Conservation (phyloP, 2,113 vertebrate genomes). For the Rhizomys pruinosus region DNA sequence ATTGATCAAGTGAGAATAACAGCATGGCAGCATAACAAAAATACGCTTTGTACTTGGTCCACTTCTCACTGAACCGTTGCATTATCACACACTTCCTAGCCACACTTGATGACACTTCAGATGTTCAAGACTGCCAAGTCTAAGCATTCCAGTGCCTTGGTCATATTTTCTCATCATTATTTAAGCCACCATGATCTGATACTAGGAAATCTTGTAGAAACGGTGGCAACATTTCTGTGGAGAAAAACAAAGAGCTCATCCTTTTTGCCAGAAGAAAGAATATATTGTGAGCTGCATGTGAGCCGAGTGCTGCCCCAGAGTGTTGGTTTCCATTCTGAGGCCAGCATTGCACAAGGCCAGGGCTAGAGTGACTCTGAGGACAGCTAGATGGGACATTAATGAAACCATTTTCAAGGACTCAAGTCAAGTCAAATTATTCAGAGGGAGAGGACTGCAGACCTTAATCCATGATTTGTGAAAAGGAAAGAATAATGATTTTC, state of each 20-base stretch:
- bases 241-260: slow-evolving; percentile 54
- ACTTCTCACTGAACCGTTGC: slow-evolving; percentile 25
- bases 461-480: slow-evolving; percentile 22
- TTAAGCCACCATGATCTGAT: background rate
- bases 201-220: slow-evolving; percentile 21
- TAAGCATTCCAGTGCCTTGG: slow-evolving; percentile 13
- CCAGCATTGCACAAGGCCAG: background rate
- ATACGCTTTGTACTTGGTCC: slow-evolving; percentile 32
- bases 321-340: background rate
- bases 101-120: slow-evolving; percentile 49
- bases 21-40: slow-evolving; percentile 49
- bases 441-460: background rate
- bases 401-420: slow-evolving; percentile 43
- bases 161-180: slow-evolving; percentile 24
- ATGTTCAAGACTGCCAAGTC: background rate
- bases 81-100: slow-evolving; percentile 5
- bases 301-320: background rate
- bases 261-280: slow-evolving; percentile 50
- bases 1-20: slow-evolving; percentile 56
- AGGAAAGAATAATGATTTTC: slow-evolving; percentile 2
- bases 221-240: background rate
- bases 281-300: background rate
- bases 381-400: background rate
- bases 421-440: background rate
- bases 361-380: background rate